Evolutionary conservation across 2,797 vertebrate genomes (phyloP).

Genomic region (Gorsachius magnificus): DNA sequence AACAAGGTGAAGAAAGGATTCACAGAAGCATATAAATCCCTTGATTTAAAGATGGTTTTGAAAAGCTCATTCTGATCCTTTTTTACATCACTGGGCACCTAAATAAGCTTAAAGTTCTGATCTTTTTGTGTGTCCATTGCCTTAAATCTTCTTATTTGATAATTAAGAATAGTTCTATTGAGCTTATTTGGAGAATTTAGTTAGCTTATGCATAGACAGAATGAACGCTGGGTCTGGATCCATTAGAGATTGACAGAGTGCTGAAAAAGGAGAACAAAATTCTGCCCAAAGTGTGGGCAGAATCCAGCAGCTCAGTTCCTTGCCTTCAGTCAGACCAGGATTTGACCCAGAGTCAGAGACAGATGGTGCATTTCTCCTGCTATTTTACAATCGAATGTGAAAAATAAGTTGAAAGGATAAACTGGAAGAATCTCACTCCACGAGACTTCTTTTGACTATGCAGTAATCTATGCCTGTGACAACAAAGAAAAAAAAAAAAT

Average conservation of each 20-base stretch:
- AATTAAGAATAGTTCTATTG: background rate
- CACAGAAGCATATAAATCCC: background rate
- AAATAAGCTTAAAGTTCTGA: background rate
- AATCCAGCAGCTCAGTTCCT: background rate
- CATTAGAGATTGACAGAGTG: background rate
- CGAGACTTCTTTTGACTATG: background rate
- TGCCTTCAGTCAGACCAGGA: background rate
- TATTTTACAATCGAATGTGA: background rate
- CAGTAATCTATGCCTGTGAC: background rate
- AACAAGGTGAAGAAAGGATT: background rate
- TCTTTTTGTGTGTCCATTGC: background rate
- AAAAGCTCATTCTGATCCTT: background rate
- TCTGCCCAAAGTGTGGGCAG: background rate
- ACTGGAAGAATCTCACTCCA: background rate
- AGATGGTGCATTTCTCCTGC: background rate
- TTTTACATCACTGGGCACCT: background rate
- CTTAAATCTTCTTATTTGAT: background rate
- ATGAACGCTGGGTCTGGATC: background rate
- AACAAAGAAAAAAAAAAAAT: background rate
- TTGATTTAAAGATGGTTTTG: background rate
- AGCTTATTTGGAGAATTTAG: background rate
- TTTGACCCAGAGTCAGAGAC: background rate
- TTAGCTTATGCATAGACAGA: background rate
- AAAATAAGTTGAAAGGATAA: background rate
- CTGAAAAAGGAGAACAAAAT: background rate